phyloP scores from a whole-genome alignment of 2,888 invertebrate genomes.

The Lithophane leautieri region DNA sequence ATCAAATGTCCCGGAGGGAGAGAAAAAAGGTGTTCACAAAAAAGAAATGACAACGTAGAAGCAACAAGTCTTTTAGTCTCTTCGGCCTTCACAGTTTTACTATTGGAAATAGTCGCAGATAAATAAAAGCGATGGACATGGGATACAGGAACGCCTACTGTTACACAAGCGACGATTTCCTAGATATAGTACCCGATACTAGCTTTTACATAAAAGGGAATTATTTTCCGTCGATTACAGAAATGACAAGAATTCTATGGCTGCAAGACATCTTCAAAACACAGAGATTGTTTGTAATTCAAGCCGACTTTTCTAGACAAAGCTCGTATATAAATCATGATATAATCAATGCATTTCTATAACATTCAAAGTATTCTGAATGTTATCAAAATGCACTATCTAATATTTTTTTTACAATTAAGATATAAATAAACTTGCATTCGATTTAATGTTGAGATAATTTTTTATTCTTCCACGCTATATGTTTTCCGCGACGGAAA shows the following conservation, averaged over 20 bases:
- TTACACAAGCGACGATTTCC: background rate
- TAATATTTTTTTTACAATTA: background rate
- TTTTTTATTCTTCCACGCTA: slow-evolving; percentile 59
- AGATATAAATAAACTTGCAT: slow-evolving; percentile 26
- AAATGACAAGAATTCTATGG: background rate
- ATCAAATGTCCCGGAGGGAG: slow-evolving; percentile 47
- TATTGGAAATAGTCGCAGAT: slow-evolving; percentile 19
- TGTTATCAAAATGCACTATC: too few species aligned
- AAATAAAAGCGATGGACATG: background rate
- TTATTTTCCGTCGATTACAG: background rate
- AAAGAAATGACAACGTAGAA: slow-evolving; percentile 66
- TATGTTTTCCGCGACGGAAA: slow-evolving; percentile 72
- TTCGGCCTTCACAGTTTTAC: slow-evolving; percentile 28
- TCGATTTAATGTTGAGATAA: slow-evolving; percentile 59
- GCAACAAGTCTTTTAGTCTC: slow-evolving; percentile 70
- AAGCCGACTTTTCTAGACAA: background rate
- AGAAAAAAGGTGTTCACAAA: slow-evolving; percentile 62
- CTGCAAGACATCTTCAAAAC: background rate
- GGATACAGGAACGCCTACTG: too few species aligned
- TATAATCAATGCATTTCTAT: slow-evolving; percentile 33
- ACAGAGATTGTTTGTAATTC: background rate
- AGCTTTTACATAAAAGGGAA: too few species aligned
- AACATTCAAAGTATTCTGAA: slow-evolving; percentile 19
- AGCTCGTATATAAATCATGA: slow-evolving; percentile 19
- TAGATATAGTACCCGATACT: background rate